Conservation (phyloP, 2,888 invertebrate genomes). For the Gastrophysa polygoni region DNA sequence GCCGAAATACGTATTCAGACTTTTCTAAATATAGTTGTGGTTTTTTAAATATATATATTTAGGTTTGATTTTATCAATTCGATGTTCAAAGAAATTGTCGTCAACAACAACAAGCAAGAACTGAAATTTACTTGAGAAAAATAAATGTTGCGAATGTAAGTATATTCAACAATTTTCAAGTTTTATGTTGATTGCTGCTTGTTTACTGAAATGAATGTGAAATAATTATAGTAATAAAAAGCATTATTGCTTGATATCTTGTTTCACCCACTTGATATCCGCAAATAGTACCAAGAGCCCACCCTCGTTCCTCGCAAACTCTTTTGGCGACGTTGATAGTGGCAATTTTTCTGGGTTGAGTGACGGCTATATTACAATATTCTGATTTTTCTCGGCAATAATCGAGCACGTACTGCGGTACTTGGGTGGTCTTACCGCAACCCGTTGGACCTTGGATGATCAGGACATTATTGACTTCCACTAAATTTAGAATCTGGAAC, state of each 20-base stretch:
- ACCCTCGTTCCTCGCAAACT: constrained; percentile 82
- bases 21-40: too few species aligned
- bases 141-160: too few species aligned
- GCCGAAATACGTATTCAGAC: too few species aligned
- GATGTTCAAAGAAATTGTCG: too few species aligned
- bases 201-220: too few species aligned
- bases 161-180: too few species aligned
- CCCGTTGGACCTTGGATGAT: constrained; percentile 94
- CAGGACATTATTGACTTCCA: constrained; percentile 74
- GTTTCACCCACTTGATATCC: constrained; percentile 78
- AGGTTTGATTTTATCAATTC: too few species aligned
- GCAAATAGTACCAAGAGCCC: constrained; percentile 81
- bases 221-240: too few species aligned
- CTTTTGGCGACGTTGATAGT: constrained; percentile 87
- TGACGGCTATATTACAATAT: constrained; percentile 87
- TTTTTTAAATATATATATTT: too few species aligned
- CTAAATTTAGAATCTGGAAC: constrained; percentile 69
- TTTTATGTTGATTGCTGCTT: too few species aligned
- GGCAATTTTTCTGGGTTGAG: constrained; percentile 93
- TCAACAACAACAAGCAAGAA: too few species aligned
- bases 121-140: too few species aligned
- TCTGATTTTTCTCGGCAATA: constrained; percentile 66
- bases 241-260: background rate
- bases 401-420: constrained; percentile 93
- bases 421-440: constrained; percentile 92